Evolutionary conservation across 92 coral and sea anemone species (phyloP).

Genomic region (Desmophyllum pertusum): DNA sequence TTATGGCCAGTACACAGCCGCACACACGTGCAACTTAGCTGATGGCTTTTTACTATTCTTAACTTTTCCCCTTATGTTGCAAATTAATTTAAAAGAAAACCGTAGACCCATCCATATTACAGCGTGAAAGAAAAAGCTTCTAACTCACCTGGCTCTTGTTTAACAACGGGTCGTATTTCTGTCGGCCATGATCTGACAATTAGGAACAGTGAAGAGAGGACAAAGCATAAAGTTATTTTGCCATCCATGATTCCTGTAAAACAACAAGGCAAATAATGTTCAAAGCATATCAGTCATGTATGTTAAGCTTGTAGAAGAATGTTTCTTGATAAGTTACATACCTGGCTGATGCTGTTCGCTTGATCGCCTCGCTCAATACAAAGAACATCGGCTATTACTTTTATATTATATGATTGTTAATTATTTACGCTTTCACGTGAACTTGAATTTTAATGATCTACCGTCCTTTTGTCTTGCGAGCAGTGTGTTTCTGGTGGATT

Average conservation of each 20-base stretch:
- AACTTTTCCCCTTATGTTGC: neutral
- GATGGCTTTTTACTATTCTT: neutral
- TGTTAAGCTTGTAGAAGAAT: neutral
- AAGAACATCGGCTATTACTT: conserved; percentile 21
- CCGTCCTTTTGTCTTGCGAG: conserved; percentile 35
- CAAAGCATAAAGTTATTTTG: conserved; percentile 15
- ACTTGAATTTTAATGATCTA: conserved; percentile 38
- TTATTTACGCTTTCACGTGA: conserved; percentile 33
- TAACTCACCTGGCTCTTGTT: conserved; percentile 32
- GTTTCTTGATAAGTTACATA: conserved; percentile 6
- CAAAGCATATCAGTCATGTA: neutral
- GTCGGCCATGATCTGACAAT: conserved; percentile 30
- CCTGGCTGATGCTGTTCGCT: conserved; percentile 10
- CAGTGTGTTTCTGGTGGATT: conserved; percentile 36
- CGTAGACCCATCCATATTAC: neutral
- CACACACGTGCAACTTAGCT: neutral
- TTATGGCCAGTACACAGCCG: neutral
- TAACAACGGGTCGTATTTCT: neutral
- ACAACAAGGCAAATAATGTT: neutral
- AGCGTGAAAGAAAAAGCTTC: neutral
- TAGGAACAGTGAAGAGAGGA: conserved; percentile 19
- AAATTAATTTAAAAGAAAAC: neutral
- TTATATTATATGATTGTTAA: conserved; percentile 29
- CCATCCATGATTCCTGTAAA: conserved; percentile 34
- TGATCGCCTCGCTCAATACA: conserved; percentile 14